phyloP scores from a whole-genome alignment of 37 sponge, comb jelly and placozoan species.

The Petrosia ficiformis region DNA sequence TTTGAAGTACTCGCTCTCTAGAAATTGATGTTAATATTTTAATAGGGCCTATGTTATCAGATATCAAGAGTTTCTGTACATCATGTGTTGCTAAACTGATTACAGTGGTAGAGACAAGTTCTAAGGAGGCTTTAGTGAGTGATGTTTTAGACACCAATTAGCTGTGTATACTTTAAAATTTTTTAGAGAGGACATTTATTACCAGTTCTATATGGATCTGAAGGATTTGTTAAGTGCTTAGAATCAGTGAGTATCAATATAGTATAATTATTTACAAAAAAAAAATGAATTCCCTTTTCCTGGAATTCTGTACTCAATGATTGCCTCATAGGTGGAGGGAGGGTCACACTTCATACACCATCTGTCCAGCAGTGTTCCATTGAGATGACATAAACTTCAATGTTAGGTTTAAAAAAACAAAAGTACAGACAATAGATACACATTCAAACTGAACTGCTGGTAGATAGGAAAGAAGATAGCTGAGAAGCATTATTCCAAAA shows the following conservation, averaged over 20 bases:
- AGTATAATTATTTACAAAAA: neutral
- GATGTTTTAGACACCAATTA: neutral
- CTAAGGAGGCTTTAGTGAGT: constrained; percentile 1
- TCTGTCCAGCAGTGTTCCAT: too few relatives aligned
- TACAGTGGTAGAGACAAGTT: neutral
- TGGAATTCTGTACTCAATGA: too few relatives aligned
- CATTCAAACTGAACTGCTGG: too few relatives aligned
- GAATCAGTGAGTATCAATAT: constrained; percentile 20
- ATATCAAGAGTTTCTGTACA: neutral
- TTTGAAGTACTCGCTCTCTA: too few relatives aligned
- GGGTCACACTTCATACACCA: too few relatives aligned
- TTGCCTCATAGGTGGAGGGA: too few relatives aligned
- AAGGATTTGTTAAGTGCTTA: constrained; percentile 32
- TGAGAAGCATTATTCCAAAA: too few relatives aligned
- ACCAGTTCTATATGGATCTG: constrained; percentile 32
- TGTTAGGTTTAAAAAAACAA: too few relatives aligned
- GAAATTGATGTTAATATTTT: neutral
- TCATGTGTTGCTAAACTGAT: constrained; percentile 3
- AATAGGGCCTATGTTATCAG: neutral
- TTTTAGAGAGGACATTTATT: constrained; percentile 23
- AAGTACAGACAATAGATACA: too few relatives aligned
- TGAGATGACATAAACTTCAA: too few relatives aligned
- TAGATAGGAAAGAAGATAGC: too few relatives aligned
- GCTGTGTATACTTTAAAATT: neutral
- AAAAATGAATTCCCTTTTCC: neutral